These are phyloP conservation scores for Aphelinus atriplicis DNA, from an alignment of 1,140 invertebrate species.

Conservation along the genomic window DNA sequence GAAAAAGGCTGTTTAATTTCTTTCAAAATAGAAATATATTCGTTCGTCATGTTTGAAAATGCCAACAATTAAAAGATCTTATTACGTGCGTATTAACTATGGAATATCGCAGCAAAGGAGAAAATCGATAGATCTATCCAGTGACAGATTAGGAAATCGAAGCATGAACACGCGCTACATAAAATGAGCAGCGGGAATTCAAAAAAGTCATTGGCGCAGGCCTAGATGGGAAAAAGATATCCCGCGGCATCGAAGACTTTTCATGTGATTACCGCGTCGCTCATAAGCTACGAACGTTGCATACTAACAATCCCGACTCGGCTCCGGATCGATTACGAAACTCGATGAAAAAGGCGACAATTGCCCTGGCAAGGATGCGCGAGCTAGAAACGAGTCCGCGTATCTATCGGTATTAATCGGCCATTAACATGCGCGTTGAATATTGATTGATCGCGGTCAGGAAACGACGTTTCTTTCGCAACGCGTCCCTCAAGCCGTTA, in stretches of 20 bases:
- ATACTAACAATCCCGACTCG: constrained; percentile 52
- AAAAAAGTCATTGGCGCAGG: too few relatives aligned
- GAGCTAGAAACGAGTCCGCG: constrained; percentile 40
- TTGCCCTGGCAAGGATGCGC: constrained; percentile 50
- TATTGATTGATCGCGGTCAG: constrained; percentile 52
- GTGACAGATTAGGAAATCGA: too few relatives aligned
- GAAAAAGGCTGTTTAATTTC: too few relatives aligned
- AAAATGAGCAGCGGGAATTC: too few relatives aligned
- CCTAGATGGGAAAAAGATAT: constrained; percentile 32
- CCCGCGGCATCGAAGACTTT: constrained; percentile 43
- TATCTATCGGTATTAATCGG: constrained; percentile 48
- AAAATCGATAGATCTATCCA: too few relatives aligned
- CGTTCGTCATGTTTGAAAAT: too few relatives aligned
- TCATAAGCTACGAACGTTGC: constrained; percentile 57
- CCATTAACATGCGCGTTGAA: constrained; percentile 60
- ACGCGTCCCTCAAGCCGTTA: background rate
- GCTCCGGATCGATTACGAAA: constrained; percentile 51
- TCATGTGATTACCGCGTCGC: constrained; percentile 61
- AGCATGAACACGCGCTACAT: too few relatives aligned
- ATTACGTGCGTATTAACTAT: too few relatives aligned
- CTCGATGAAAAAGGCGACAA: constrained; percentile 52
- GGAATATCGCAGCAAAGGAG: too few relatives aligned
- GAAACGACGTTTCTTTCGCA: constrained; percentile 49
- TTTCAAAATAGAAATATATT: too few relatives aligned
- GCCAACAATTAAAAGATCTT: too few relatives aligned